A percentile compares a stretch with the other conserved stretches of the same genome.
These are phyloP conservation scores for Origma solitaria DNA, from an alignment of 2,113 vertebrate genomes.

Conservation along the genomic window DNA sequence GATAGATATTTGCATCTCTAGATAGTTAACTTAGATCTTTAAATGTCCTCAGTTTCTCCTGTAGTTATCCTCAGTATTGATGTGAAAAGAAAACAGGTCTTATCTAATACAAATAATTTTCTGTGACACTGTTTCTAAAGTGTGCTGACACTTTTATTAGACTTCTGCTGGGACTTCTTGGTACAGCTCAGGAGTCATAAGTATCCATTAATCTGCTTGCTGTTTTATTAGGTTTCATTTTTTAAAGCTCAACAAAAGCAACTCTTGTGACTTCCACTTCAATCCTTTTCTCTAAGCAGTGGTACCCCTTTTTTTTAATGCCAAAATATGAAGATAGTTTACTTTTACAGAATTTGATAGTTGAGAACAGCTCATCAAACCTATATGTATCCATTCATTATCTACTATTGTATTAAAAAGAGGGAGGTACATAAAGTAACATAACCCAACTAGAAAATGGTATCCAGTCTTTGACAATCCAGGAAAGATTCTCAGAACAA, in stretches of 20 bases:
- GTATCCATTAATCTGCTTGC: not conserved
- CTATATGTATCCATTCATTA: not conserved
- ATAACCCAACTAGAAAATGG: not conserved
- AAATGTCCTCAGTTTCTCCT: not conserved
- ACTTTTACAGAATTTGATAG: not conserved
- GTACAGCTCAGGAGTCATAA: not conserved
- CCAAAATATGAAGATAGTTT: not conserved
- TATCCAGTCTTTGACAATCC: not conserved
- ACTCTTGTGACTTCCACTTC: not conserved
- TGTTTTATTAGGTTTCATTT: not conserved
- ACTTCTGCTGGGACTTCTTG: not conserved
- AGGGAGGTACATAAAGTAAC: not conserved
- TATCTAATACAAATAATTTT: not conserved
- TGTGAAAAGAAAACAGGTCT: not conserved
- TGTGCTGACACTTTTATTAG: not conserved
- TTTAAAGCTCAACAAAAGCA: not conserved
- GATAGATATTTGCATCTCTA: not conserved
- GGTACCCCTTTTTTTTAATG: not conserved
- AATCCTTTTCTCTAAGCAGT: not conserved
- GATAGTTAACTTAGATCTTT: not conserved
- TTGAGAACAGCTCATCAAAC: not conserved
- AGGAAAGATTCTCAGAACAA: not conserved
- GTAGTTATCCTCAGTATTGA: not conserved
- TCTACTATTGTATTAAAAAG: not conserved
- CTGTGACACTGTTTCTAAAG: not conserved